Base-by-base conservation (phyloP, 2,888 invertebrate species). In the Boloria euphrosyne region DNA sequence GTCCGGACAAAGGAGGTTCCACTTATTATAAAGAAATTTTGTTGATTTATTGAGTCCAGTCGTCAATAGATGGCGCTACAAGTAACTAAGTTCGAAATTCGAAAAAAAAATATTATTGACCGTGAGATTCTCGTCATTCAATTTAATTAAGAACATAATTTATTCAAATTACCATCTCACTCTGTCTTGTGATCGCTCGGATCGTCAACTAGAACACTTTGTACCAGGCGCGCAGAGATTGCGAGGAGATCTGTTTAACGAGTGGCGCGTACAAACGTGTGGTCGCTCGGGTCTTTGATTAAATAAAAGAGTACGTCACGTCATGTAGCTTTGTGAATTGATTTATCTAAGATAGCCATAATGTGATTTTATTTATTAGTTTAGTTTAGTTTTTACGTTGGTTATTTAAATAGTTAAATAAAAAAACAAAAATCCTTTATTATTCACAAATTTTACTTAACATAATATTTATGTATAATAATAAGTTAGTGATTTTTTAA, bases 191-290 rank as follows among this genome's bases (percentile, higher is more conserved):
- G 85, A 82, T 81, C 81, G 82, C 82, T 84, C 76, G 85, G 86
- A 89, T 86, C 91, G 89, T 92, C 91, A 92, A 91, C 87, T 92
- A 89, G 92, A 92, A 91, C 92, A 91, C 85, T 80, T 73, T 70
- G 78, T 88, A 91, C 90, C 73, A 90, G 89, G 92, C 71, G 66
- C 71, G 55, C 85, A 91, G 79, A 82, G 74, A 51, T 69, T 47
- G 49, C 38, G 61, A 75, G 75, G 84, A 85, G 86, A 67, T 78
- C 62, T 67, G 17, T 49, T 47, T 13, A 49, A 31, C 31, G 27
- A 27, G 49, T 49, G 14, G 31, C 6, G 13, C 7, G 22, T 57
- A 4, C 10, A 38, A 38, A 10, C 10, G 31, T 38, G 31, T 38
- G 31, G 57, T 46, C 57, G 13, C n/a, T 46, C 14, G 13, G 22